Evolutionary conservation across 2,113 vertebrate species (phyloP).

Genomic region (Ceyx melanurus): DNA sequence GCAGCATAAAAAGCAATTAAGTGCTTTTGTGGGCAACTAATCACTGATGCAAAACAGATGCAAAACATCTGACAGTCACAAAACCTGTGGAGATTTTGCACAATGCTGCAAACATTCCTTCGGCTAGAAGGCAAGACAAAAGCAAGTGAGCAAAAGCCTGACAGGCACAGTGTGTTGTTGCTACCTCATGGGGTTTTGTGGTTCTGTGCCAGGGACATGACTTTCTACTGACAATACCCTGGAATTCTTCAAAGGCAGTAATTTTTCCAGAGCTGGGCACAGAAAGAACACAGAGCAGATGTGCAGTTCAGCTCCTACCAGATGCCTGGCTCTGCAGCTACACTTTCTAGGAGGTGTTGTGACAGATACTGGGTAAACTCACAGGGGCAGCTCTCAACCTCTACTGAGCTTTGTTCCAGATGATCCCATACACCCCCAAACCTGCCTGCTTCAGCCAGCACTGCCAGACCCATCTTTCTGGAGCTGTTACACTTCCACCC

Average conservation of each 20-base stretch:
- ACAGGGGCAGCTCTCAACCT: neutral
- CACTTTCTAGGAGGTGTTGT: neutral
- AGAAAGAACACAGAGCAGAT: neutral
- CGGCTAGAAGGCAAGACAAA: neutral
- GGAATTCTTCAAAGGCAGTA: conserved; percentile 11
- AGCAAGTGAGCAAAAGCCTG: neutral
- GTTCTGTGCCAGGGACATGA: neutral
- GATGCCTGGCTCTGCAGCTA: neutral
- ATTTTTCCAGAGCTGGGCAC: neutral
- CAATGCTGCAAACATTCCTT: neutral
- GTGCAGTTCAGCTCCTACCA: neutral
- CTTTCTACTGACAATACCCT: neutral
- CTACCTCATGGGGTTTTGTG: neutral
- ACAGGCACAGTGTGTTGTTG: conserved; percentile 1
- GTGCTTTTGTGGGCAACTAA: conserved; percentile 1
- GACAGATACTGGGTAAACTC: neutral
- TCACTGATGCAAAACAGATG: neutral
- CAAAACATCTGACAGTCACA: neutral
- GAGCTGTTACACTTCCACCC: neutral
- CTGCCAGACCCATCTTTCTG: neutral
- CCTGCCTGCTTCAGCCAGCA: neutral
- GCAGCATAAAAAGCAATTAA: neutral
- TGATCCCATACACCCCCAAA: neutral
- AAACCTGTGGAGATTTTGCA: neutral
- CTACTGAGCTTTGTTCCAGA: neutral